phyloP scores from a whole-genome alignment of 2,113 vertebrate species.

The Siniperca knerii region DNA sequence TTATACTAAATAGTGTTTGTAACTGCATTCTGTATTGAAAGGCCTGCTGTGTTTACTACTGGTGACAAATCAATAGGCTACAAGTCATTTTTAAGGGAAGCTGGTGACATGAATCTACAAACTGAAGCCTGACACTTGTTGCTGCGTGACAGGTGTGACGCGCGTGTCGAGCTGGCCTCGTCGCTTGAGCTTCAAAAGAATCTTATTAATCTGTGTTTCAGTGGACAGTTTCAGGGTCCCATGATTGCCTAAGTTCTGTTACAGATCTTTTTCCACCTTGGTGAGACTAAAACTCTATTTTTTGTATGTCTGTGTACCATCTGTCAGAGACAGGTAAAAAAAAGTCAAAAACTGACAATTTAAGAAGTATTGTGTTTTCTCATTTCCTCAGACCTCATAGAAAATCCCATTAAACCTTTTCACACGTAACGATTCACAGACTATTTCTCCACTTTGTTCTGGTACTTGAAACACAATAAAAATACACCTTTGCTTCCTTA shows the following conservation, averaged over 20 bases:
- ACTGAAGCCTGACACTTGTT: too few relatives aligned
- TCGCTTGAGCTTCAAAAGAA: background rate
- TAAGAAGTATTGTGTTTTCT: background rate
- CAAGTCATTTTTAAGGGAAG: too few relatives aligned
- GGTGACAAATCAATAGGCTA: too few relatives aligned
- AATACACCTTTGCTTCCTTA: background rate
- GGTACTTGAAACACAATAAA: background rate
- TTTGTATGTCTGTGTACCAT: background rate
- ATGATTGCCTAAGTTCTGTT: background rate
- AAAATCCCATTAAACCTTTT: background rate
- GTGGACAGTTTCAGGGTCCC: background rate
- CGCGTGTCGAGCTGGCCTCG: too few relatives aligned
- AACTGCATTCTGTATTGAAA: background rate
- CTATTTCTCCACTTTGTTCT: background rate
- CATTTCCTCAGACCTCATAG: background rate
- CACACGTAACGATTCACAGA: background rate
- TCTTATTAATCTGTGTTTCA: background rate
- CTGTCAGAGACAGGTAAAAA: background rate
- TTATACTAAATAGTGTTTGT: background rate
- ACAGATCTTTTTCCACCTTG: background rate
- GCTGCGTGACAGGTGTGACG: too few relatives aligned
- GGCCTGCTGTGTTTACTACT: too few relatives aligned
- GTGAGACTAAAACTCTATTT: background rate
- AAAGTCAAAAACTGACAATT: background rate
- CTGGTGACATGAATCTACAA: too few relatives aligned